Conservation (phyloP, 2,113 vertebrate species). For the Pardalotus punctatus region DNA sequence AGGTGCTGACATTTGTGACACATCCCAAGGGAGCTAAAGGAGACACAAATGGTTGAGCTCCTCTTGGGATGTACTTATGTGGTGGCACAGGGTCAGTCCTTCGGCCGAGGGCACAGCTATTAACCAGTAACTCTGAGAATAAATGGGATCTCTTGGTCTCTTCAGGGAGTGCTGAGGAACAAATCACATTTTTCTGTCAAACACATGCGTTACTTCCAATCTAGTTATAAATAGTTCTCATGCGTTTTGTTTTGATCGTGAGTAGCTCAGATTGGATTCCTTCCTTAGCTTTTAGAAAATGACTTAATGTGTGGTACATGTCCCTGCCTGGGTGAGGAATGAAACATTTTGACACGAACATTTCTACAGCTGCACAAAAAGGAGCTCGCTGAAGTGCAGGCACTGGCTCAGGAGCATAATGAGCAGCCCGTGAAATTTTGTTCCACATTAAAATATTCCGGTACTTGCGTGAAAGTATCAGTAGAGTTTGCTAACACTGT, state of each 20-base stretch:
- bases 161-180: neutral
- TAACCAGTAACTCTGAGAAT: neutral
- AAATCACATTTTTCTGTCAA: neutral
- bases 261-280: neutral
- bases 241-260: neutral
- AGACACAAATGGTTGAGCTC: neutral
- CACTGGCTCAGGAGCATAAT: neutral
- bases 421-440: constrained; percentile 1
- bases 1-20: neutral
- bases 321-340: constrained; percentile 2
- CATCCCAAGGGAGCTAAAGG: neutral
- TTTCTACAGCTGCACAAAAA: constrained; percentile 28
- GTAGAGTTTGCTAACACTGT: constrained; percentile 7
- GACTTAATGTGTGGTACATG: neutral
- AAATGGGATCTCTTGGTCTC: neutral
- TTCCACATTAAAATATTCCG: neutral
- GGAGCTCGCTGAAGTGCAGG: neutral
- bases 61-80: fast-evolving
- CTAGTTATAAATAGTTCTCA: neutral
- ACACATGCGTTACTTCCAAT: neutral
- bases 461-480: neutral
- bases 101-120: fast-evolving
- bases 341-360: constrained; percentile 46
- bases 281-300: constrained; percentile 13
- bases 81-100: neutral